These are phyloP conservation scores for Pseudoips prasinana DNA, from an alignment of 2,888 invertebrate genomes.

Conservation along the genomic window DNA sequence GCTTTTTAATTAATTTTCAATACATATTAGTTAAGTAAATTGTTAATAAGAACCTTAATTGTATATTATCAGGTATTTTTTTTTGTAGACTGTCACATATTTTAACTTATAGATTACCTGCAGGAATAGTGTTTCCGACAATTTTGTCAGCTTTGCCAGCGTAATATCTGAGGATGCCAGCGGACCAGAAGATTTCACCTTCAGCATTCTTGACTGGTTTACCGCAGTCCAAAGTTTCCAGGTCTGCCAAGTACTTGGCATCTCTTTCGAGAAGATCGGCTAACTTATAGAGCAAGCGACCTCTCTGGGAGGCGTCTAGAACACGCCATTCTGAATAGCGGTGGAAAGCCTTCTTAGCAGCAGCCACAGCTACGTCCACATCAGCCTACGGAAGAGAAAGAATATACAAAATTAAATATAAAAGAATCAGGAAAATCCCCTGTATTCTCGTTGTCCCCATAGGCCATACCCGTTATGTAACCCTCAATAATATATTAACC, in stretches of 20 bases:
- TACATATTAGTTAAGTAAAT: too few species aligned
- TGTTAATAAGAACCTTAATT: too few species aligned
- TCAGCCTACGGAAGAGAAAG: slow-evolving; percentile 83
- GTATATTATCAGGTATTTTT: too few species aligned
- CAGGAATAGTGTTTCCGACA: slow-evolving; percentile 88
- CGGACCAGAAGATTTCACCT: slow-evolving; percentile 83
- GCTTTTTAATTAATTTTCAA: too few species aligned
- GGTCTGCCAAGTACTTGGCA: slow-evolving; percentile 85
- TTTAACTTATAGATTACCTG: too few species aligned
- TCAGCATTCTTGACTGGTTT: slow-evolving; percentile 89
- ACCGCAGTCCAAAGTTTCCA: slow-evolving; percentile 97
- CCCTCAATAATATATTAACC: too few species aligned
- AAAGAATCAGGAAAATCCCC: too few species aligned
- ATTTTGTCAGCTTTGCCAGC: slow-evolving; percentile 96
- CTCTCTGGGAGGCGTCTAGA: slow-evolving; percentile 90
- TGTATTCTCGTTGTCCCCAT: too few species aligned
- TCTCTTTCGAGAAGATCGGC: slow-evolving; percentile 91
- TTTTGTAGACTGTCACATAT: too few species aligned
- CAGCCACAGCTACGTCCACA: slow-evolving; percentile 89
- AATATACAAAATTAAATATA: too few species aligned
- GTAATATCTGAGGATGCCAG: slow-evolving; percentile 88
- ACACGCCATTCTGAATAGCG: slow-evolving; percentile 89
- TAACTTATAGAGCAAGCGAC: slow-evolving; percentile 85
- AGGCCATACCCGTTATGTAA: too few species aligned
- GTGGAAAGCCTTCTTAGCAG: slow-evolving; percentile 89